phyloP scores from a whole-genome alignment of 2,797 vertebrate genomes.

The Amblyopsis hoosieri region DNA sequence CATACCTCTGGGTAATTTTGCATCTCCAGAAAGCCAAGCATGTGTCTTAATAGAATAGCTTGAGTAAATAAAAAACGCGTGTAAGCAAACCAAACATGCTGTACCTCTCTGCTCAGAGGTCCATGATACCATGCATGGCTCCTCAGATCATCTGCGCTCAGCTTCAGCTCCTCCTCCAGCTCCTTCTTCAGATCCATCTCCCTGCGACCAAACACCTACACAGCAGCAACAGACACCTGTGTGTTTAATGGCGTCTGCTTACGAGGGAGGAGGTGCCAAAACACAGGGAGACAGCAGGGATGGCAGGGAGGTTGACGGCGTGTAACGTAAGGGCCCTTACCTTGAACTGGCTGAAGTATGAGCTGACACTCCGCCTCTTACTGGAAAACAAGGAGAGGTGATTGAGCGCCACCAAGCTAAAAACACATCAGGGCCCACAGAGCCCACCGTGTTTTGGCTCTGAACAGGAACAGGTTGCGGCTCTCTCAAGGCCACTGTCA shows the following conservation, averaged over 20 bases:
- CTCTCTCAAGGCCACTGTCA: conserved; percentile 43
- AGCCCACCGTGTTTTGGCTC: conserved; percentile 37
- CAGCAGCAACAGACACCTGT: not conserved
- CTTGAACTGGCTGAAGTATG: conserved; percentile 73
- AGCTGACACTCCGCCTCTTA: conserved; percentile 67
- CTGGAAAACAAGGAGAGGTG: conserved; percentile 61
- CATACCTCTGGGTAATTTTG: too few relatives aligned
- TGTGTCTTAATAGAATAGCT: too few relatives aligned
- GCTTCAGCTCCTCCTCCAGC: conserved; percentile 85
- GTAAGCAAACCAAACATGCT: not conserved
- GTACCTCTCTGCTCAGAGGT: conserved; percentile 79
- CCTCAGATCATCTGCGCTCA: conserved; percentile 77
- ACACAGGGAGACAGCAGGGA: not conserved
- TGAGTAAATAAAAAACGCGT: too few relatives aligned
- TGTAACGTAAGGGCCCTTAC: conserved; percentile 45
- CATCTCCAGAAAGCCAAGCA: too few relatives aligned
- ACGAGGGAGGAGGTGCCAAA: not conserved
- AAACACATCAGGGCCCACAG: conserved; percentile 21
- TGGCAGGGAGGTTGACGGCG: not conserved
- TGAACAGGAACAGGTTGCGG: conserved; percentile 30
- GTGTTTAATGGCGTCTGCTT: not conserved
- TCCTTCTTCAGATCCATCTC: conserved; percentile 84
- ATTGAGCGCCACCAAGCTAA: conserved; percentile 26
- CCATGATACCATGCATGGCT: conserved; percentile 89
- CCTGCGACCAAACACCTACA: conserved; percentile 66